A percentile compares a stretch with the other conserved stretches of the same genome.
phyloP scores from a whole-genome alignment of 2,113 vertebrate genomes.

The Oreochromis spilurus region DNA sequence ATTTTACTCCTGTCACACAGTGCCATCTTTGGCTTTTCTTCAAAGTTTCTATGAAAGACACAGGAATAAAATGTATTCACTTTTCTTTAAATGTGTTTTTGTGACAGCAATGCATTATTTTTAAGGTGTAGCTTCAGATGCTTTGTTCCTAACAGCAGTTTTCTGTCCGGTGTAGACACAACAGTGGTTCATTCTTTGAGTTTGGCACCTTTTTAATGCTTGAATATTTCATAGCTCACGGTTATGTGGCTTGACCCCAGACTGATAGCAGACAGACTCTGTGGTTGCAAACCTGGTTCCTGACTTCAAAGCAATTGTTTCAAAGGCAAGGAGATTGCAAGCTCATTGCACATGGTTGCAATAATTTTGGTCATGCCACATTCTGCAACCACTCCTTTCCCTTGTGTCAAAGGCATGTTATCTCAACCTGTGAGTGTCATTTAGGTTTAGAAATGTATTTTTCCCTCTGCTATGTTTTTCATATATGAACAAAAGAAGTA shows the following conservation, averaged over 20 bases:
- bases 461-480: background rate
- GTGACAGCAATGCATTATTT: background rate
- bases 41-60: background rate
- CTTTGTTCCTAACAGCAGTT: background rate
- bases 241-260: background rate
- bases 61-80: background rate
- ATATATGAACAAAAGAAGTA: background rate
- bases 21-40: background rate
- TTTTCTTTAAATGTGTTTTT: background rate
- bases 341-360: background rate
- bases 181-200: background rate
- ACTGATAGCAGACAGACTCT: background rate
- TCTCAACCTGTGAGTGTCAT: background rate
- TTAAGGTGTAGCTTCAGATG: background rate
- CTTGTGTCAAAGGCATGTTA: background rate
- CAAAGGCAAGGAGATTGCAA: background rate
- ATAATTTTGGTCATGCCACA: background rate
- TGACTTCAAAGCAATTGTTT: background rate
- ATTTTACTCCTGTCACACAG: background rate
- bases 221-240: background rate
- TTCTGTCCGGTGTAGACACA: background rate
- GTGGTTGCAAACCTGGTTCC: background rate
- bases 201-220: background rate
- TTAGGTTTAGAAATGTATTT: background rate
- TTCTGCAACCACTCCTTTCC: background rate